Conservation (phyloP, 2,888 invertebrate genomes). For the Himalopsyche tibetana region DNA sequence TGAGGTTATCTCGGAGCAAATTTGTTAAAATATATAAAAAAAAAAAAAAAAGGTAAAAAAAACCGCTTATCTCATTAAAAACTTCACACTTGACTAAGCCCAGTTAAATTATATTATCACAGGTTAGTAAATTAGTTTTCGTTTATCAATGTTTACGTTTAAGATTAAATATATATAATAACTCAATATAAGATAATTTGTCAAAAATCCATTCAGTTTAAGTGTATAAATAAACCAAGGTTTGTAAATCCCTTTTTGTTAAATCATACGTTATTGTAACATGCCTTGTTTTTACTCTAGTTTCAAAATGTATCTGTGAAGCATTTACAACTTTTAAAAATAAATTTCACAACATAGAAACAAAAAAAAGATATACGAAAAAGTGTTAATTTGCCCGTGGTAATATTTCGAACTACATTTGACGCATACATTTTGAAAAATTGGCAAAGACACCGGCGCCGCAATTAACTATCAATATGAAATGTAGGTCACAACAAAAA, state of each 20-base stretch:
- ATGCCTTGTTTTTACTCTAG: no score
- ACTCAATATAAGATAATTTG: no score
- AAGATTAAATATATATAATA: no score
- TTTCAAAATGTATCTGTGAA: no score
- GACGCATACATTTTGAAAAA: background rate
- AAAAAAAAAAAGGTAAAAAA: background rate
- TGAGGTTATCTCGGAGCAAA: conserved; percentile 2
- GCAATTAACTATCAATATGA: background rate
- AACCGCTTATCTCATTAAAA: background rate
- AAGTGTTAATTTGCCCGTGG: background rate
- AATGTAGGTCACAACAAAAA: background rate
- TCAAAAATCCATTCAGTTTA: no score
- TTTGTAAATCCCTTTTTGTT: no score
- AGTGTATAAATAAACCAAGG: no score
- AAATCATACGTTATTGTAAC: no score
- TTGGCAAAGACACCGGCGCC: background rate
- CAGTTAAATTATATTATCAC: background rate
- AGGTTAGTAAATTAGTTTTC: no score
- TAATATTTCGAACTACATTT: background rate
- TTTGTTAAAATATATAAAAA: background rate
- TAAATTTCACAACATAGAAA: no score
- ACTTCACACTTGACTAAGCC: background rate
- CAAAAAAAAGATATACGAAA: background rate
- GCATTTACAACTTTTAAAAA: no score
- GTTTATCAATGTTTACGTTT: no score